Base-by-base conservation (phyloP, 1,140 invertebrate genomes). In the Condylostylus longicornis region DNA sequence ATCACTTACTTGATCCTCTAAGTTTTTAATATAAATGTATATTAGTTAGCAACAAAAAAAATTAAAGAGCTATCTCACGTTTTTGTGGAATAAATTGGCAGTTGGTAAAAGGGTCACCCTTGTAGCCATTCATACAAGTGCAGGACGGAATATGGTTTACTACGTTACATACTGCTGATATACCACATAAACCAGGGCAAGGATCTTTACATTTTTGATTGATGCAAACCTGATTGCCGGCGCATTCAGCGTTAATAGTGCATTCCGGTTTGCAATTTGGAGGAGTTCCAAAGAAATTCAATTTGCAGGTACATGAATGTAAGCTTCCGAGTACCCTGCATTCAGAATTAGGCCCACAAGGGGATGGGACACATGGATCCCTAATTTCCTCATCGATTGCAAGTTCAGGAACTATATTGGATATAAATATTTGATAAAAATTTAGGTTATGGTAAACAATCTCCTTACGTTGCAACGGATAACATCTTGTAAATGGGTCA, bases 121-220 rank as follows among this genome's bases (percentile, higher is more conserved):
- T 64, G 45, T 72, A 79, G 33, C 75, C 70, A 12, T 59, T 51
- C 25, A 69, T 54, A 56, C 80, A 83, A 18, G 58, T 55, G 44
- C 80, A 84, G 38, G 70, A 72, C 5, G 77, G 69, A 12, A 69
- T 68, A 30, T 72, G 70, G 44, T 72, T 74, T 19, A 71, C 58
- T 30, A 76, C 75, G 27, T 63, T 65, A 42, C 78, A 81, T n/a
- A 68, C 45, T 3, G 77, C 74, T 48, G 74, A 75, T 8, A 64
- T 50, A 10, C 76, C 77, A 52, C 79, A 69, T 2, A 65, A 68
- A 6, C 68, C 68, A 8, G 69, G 64, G 44, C 56, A 69, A 2
- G 72, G 71, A 52, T 75, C 69, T 22, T 62, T 54, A 43, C 72
- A 75, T 46, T 70, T 69, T 33, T 69, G 67, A 39, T 67, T 66